Evolutionary conservation across 2,113 vertebrate genomes (phyloP).

Genomic region (Cephalopterus ornatus): DNA sequence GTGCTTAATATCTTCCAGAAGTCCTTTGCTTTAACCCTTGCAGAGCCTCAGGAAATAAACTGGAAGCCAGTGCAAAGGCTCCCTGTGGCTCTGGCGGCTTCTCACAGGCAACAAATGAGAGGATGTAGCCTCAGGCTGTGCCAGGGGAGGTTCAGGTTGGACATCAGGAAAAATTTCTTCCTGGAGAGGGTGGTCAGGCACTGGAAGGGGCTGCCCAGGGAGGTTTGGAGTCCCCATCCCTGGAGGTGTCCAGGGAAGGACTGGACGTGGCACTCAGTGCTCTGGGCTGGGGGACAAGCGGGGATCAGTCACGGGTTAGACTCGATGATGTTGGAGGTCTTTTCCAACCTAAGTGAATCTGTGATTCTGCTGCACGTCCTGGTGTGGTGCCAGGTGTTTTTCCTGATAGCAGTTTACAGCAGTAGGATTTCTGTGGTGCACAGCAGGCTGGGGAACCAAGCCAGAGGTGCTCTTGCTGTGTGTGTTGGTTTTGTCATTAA

Average conservation of each 20-base stretch:
- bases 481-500: neutral
- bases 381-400: neutral
- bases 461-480: neutral
- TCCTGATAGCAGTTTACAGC: neutral
- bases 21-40: slow-evolving; percentile 20
- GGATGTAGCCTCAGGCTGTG: neutral
- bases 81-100: neutral
- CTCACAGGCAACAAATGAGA: neutral
- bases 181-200: neutral
- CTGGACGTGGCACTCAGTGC: neutral
- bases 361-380: neutral
- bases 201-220: neutral
- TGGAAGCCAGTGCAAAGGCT: neutral
- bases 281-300: neutral
- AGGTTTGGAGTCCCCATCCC: neutral
- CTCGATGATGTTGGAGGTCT: neutral
- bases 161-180: neutral
- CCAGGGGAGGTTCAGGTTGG: neutral
- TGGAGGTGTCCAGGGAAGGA: neutral
- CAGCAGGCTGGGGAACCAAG: neutral
- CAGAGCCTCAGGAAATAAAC: neutral
- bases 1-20: slow-evolving; percentile 41
- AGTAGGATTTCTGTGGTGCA: neutral
- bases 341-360: neutral
- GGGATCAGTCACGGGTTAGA: neutral